These are phyloP conservation scores for Buceros bicornis DNA, from an alignment of 2,797 vertebrate genomes.

Conservation along the genomic window DNA sequence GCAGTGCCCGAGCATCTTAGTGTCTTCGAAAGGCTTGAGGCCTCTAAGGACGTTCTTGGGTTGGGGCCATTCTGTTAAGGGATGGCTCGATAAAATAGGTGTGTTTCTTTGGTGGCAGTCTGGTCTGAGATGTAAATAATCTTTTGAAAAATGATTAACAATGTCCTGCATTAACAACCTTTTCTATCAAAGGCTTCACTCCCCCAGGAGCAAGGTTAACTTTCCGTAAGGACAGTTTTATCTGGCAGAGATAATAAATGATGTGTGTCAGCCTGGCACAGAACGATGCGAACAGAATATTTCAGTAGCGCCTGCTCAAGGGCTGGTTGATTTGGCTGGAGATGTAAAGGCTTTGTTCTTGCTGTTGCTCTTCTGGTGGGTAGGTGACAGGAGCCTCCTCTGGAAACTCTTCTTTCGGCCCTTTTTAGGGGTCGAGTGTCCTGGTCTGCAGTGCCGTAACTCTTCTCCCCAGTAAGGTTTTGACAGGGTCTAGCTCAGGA, in stretches of 20 bases:
- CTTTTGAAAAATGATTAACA: background rate
- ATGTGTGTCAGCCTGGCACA: background rate
- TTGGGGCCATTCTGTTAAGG: background rate
- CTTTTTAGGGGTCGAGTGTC: background rate
- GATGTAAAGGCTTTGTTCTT: background rate
- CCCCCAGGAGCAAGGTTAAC: background rate
- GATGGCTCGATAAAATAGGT: background rate
- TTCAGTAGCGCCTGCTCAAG: background rate
- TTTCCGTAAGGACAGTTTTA: background rate
- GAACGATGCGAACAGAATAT: background rate
- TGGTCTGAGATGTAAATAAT: background rate
- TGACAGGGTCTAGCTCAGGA: background rate
- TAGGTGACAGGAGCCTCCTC: background rate
- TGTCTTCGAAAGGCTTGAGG: background rate
- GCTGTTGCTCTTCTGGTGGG: background rate
- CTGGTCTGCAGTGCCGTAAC: background rate
- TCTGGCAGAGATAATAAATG: background rate
- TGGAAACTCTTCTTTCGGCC: background rate
- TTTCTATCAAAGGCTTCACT: background rate
- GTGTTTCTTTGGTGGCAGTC: background rate
- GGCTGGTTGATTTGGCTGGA: background rate
- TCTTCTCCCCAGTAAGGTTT: background rate
- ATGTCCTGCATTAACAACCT: background rate
- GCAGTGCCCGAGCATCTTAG: background rate
- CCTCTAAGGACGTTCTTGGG: background rate